phyloP scores from a whole-genome alignment of 2,888 invertebrate genomes.

The Tetanocera ferruginea region DNA sequence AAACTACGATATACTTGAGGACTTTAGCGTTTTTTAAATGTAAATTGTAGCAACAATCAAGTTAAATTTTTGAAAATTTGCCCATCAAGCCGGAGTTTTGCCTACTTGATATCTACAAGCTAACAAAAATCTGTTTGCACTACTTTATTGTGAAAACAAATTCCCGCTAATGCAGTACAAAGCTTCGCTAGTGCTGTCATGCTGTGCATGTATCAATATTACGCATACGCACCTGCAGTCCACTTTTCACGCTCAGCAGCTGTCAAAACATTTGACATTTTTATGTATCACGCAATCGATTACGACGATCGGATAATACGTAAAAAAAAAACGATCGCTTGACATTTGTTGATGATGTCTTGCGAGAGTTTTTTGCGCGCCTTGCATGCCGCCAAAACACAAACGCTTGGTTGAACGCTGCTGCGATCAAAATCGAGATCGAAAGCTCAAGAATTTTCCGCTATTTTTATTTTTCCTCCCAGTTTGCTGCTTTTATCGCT shows the following conservation, averaged over 20 bases:
- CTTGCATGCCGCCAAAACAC: background rate
- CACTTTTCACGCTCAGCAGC: slow-evolving; percentile 28
- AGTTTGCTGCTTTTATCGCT: background rate
- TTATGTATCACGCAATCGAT: slow-evolving; percentile 34
- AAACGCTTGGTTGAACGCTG: slow-evolving; percentile 15
- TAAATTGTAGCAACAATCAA: too few species aligned
- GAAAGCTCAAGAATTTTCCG: slow-evolving; percentile 2
- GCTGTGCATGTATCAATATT: slow-evolving; percentile 24
- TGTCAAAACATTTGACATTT: slow-evolving; percentile 28
- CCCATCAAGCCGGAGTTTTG: too few species aligned
- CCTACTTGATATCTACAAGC: too few species aligned
- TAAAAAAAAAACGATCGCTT: background rate
- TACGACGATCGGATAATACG: background rate
- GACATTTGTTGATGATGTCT: slow-evolving; percentile 43
- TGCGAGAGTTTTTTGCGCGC: slow-evolving; percentile 31
- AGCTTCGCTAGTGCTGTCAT: slow-evolving; percentile 4
- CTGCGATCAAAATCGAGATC: background rate
- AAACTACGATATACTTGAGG: too few species aligned
- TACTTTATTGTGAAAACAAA: too few species aligned
- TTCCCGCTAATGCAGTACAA: background rate
- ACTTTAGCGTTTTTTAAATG: too few species aligned
- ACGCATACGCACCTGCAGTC: slow-evolving; percentile 42
- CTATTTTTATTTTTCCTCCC: background rate
- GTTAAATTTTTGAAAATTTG: too few species aligned
- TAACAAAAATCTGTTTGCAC: too few species aligned